Evolutionary conservation across 2,797 vertebrate species (phyloP).

Genomic region (Rallus crepitans): DNA sequence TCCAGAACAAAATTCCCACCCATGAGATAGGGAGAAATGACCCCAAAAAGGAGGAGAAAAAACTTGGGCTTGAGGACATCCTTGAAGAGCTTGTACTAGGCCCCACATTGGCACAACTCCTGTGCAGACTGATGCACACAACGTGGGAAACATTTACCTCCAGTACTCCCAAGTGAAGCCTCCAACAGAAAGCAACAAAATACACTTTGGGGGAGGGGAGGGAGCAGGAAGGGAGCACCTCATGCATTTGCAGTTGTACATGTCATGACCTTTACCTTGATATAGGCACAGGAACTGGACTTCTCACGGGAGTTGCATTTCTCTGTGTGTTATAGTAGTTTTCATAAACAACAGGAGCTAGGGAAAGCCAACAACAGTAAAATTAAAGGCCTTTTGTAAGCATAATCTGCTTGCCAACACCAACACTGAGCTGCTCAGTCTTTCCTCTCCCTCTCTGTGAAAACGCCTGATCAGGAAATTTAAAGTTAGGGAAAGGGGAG

Average conservation of each 20-base stretch:
- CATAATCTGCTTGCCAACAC: neutral
- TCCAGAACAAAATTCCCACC: neutral
- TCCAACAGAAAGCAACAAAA: neutral
- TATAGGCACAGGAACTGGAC: conserved; percentile 19
- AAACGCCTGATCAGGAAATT: neutral
- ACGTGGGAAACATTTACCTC: neutral
- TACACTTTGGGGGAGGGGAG: accelerated
- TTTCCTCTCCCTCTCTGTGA: neutral
- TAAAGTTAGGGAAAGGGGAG: neutral
- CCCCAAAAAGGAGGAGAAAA: neutral
- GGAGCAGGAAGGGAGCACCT: neutral
- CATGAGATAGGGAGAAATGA: neutral
- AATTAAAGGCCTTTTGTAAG: neutral
- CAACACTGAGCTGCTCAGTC: neutral
- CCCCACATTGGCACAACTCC: neutral
- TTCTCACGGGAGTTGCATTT: conserved; percentile 60
- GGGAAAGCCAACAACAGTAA: neutral
- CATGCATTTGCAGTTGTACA: neutral
- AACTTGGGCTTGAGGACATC: neutral
- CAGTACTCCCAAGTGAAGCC: neutral
- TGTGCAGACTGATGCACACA: neutral
- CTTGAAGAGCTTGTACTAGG: neutral
- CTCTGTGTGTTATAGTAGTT: conserved; percentile 91
- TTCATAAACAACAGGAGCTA: conserved; percentile 90
- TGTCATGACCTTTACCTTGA: conserved; percentile 69